phyloP scores from a whole-genome alignment of 2,888 invertebrate genomes.

The Netelia fuscicornis region DNA sequence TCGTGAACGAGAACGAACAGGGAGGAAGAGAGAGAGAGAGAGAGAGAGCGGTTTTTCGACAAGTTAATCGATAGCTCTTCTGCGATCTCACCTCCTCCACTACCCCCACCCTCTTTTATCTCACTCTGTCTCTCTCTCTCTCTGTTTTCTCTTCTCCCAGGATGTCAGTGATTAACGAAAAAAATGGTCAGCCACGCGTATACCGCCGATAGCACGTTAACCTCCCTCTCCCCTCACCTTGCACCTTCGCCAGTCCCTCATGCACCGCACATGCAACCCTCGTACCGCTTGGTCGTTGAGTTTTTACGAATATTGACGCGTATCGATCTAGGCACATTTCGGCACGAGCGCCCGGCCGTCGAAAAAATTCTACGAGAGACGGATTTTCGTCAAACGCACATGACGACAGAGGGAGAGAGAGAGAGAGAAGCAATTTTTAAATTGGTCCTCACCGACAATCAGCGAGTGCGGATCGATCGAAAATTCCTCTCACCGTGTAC shows the following conservation, averaged over 20 bases:
- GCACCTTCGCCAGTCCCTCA: too few relatives aligned
- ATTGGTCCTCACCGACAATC: conserved; percentile 32
- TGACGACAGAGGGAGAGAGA: conserved; percentile 19
- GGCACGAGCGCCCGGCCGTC: too few relatives aligned
- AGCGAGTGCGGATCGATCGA: conserved; percentile 24
- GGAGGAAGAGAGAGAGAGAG: conserved; percentile 6
- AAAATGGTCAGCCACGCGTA: conserved; percentile 39
- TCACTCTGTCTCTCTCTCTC: too few relatives aligned
- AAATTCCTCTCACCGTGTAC: conserved; percentile 15
- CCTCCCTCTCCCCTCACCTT: too few relatives aligned
- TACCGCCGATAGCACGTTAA: not conserved
- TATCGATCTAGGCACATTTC: too few relatives aligned
- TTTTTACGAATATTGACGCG: too few relatives aligned
- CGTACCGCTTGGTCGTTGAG: too few relatives aligned
- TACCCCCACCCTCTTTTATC: not conserved
- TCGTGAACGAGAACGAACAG: not conserved
- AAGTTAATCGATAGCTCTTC: conserved; percentile 44
- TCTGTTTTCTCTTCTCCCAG: conserved; percentile 19
- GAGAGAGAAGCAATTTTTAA: conserved; percentile 23
- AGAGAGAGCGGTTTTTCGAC: conserved; percentile 9
- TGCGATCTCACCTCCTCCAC: not conserved
- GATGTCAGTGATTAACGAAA: conserved; percentile 33
- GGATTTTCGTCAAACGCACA: conserved; percentile 26
- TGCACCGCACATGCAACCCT: too few relatives aligned
- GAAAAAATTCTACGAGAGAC: not conserved